Evolutionary conservation across 2,797 vertebrate species (phyloP).

Genomic region (Argya squamiceps): DNA sequence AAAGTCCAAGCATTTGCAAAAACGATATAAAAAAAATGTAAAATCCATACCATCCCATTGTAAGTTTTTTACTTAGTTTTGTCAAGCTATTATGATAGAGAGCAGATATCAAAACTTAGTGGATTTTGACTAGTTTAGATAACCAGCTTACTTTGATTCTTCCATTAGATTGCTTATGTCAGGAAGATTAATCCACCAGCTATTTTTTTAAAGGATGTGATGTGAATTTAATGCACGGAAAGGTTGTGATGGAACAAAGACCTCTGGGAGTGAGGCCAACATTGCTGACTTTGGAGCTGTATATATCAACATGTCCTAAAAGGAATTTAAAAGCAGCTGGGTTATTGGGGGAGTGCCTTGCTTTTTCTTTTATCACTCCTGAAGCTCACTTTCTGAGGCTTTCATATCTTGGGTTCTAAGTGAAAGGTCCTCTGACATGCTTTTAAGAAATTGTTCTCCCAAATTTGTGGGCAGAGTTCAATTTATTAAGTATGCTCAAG

Average conservation of each 20-base stretch:
- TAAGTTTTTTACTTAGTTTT: neutral
- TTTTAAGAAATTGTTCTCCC: neutral
- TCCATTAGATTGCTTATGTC: neutral
- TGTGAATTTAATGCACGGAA: neutral
- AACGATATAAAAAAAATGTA: neutral
- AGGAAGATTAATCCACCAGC: neutral
- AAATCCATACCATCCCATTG: neutral
- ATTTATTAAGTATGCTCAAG: neutral
- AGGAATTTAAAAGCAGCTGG: neutral
- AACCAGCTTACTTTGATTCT: neutral
- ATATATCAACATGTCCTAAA: neutral
- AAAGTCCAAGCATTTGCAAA: neutral
- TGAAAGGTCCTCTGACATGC: neutral
- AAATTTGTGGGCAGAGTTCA: neutral
- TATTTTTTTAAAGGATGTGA: neutral
- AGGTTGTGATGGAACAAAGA: neutral
- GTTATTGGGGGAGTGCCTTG: rapidly evolving
- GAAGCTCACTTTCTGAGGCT: neutral
- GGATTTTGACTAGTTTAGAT: neutral
- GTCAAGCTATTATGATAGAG: neutral
- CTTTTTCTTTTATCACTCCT: neutral
- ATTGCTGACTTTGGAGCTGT: neutral
- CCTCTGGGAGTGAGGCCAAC: neutral
- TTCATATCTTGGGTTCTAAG: neutral
- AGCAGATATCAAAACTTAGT: neutral